Evolutionary conservation across 1,140 invertebrate species (phyloP).

Genomic region (Bicyclus anynana): DNA sequence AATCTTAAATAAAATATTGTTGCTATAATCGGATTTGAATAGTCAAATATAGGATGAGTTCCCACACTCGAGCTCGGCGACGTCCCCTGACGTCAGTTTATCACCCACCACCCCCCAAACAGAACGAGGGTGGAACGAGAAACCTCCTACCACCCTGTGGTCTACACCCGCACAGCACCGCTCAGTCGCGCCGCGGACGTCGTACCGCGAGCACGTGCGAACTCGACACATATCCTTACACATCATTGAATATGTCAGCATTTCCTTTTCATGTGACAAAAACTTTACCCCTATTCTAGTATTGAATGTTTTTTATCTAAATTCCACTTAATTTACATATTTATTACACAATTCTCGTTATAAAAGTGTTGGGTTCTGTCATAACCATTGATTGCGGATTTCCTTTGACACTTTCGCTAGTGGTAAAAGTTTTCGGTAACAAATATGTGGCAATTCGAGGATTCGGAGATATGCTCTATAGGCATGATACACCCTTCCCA

Average conservation of each 20-base stretch:
- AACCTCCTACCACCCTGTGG: constrained; percentile 18
- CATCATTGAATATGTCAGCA: constrained; percentile 48
- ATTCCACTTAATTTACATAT: neutral
- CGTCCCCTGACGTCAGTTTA: constrained; percentile 37
- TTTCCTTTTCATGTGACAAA: constrained; percentile 44
- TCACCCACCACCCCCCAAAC: constrained; percentile 40
- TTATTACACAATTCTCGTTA: neutral
- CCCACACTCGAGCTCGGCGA: constrained; percentile 22
- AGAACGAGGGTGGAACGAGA: constrained; percentile 30
- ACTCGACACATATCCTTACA: constrained; percentile 30
- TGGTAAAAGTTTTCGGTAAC: constrained; percentile 16
- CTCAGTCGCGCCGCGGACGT: constrained; percentile 55
- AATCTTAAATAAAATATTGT: constrained; percentile 6
- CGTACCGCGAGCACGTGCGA: constrained; percentile 39
- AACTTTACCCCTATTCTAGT: constrained; percentile 7
- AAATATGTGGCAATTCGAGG: constrained; percentile 77
- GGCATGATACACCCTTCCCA: constrained; percentile 83
- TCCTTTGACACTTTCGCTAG: constrained; percentile 11
- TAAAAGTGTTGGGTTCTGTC: constrained; percentile 6
- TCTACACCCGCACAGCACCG: constrained; percentile 12
- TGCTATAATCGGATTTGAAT: constrained; percentile 13
- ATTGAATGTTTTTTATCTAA: constrained; percentile 2
- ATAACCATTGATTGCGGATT: constrained; percentile 13
- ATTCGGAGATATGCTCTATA: constrained; percentile 84
- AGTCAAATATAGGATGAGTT: constrained; percentile 32